Percentiles rank a stretch among this genome's conserved stretches.
These are phyloP conservation scores for Microctonus brassicae DNA, from an alignment of 2,888 invertebrate genomes.

Conservation along the genomic window DNA sequence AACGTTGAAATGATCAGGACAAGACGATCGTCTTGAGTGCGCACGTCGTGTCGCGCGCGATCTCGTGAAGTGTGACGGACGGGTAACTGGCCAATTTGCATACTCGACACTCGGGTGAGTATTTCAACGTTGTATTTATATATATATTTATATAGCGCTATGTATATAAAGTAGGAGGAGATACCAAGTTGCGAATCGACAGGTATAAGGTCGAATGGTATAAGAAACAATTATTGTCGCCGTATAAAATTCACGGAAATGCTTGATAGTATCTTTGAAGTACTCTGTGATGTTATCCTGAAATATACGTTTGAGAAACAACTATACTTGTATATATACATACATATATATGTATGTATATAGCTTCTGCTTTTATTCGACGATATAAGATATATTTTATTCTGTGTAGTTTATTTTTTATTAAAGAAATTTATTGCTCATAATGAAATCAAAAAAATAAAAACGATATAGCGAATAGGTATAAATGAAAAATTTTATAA, in stretches of 20 bases:
- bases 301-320: constrained; percentile 7
- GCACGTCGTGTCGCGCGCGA: not conserved
- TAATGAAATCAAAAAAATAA: too few relatives aligned
- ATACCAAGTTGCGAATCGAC: constrained; percentile 34
- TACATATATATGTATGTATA: too few relatives aligned
- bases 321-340: not conserved
- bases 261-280: constrained; percentile 39
- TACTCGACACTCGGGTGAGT: constrained; percentile 40
- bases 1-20: not conserved
- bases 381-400: too few relatives aligned
- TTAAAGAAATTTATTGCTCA: too few relatives aligned
- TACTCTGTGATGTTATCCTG: constrained; percentile 34
- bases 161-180: not conserved
- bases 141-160: constrained; percentile 13
- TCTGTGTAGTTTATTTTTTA: too few relatives aligned
- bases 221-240: constrained; percentile 47
- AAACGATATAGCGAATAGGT: too few relatives aligned
- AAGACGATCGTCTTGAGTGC: not conserved
- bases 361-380: too few relatives aligned
- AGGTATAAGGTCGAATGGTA: constrained; percentile 38
- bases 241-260: constrained; percentile 40
- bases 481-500: too few relatives aligned
- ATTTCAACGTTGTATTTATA: constrained; percentile 14
- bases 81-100: constrained; percentile 44
- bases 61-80: constrained; percentile 30